These are phyloP conservation scores for Falco peregrinus DNA, from an alignment of 2,797 vertebrate genomes.

Conservation along the genomic window DNA sequence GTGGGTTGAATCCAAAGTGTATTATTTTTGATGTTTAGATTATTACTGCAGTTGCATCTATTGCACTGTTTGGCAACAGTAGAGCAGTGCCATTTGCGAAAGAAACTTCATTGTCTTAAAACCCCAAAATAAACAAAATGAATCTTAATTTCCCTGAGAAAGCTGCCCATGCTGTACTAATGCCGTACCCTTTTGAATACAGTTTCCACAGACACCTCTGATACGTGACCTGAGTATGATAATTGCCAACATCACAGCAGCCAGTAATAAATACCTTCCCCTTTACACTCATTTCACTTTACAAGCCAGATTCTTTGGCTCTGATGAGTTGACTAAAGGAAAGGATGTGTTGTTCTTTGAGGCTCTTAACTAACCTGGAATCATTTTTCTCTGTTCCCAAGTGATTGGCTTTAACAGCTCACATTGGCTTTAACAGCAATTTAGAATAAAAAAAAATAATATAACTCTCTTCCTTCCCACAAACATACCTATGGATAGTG, in stretches of 20 bases:
- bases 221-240: not conserved
- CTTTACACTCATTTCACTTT: constrained; percentile 32
- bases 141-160: not conserved
- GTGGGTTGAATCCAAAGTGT: not conserved
- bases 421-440: not conserved
- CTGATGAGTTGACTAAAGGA: not conserved
- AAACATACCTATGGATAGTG: not conserved
- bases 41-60: not conserved
- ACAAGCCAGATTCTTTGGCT: constrained; percentile 29
- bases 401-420: not conserved
- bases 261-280: constrained; percentile 53
- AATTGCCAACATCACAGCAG: constrained; percentile 32
- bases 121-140: not conserved
- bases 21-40: not conserved
- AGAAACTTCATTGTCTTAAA: not conserved
- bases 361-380: constrained; percentile 36
- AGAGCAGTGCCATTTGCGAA: not conserved
- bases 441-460: not conserved
- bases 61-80: not conserved
- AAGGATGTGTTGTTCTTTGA: not conserved
- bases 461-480: not conserved
- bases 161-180: not conserved
- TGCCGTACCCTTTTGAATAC: not conserved
- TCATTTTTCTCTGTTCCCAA: not conserved
- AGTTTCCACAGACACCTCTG: not conserved